Percentiles rank a stretch among this genome's conserved stretches.
phyloP scores from a whole-genome alignment of 2,888 invertebrate genomes.

The Rhamphomyia laevipes region DNA sequence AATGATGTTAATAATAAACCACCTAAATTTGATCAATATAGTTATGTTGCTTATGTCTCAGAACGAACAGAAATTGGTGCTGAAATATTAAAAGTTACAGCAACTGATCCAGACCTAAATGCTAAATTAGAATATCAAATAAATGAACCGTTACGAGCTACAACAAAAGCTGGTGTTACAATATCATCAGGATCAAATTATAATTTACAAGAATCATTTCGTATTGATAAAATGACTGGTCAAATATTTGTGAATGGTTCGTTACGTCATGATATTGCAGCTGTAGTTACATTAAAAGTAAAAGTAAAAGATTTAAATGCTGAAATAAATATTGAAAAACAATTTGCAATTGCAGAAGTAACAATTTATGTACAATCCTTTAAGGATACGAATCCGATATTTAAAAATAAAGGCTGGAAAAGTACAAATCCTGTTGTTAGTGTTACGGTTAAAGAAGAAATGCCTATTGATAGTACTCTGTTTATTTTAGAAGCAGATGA shows the following conservation, averaged over 20 bases:
- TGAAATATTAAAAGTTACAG: conserved; percentile 50
- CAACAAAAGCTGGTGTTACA: conserved; percentile 62
- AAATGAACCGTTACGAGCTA: conserved; percentile 53
- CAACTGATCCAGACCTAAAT: conserved; percentile 59
- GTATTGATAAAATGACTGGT: conserved; percentile 57
- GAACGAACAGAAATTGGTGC: conserved; percentile 53
- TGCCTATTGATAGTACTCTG: conserved; percentile 60
- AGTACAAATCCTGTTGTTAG: conserved; percentile 54
- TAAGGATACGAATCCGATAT: conserved; percentile 63
- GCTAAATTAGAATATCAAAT: conserved; percentile 57
- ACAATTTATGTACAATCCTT: conserved; percentile 68
- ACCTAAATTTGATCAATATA: conserved; percentile 55
- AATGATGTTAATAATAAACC: conserved; percentile 73
- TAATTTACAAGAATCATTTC: conserved; percentile 54
- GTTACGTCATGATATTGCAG: conserved; percentile 59
- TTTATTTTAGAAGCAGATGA: conserved; percentile 59
- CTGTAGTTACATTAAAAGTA: conserved; percentile 61
- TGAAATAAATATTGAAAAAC: conserved; percentile 49
- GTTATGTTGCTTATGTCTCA: conserved; percentile 56
- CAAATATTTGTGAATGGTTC: conserved; percentile 53
- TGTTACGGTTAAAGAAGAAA: conserved; percentile 60
- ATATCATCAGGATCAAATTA: conserved; percentile 48
- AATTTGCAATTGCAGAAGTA: conserved; percentile 54
- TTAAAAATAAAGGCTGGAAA: conserved; percentile 61
- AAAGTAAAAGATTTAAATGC: conserved; percentile 61